phyloP scores from a whole-genome alignment of 2,113 vertebrate genomes.

The Rattus norvegicus region DNA sequence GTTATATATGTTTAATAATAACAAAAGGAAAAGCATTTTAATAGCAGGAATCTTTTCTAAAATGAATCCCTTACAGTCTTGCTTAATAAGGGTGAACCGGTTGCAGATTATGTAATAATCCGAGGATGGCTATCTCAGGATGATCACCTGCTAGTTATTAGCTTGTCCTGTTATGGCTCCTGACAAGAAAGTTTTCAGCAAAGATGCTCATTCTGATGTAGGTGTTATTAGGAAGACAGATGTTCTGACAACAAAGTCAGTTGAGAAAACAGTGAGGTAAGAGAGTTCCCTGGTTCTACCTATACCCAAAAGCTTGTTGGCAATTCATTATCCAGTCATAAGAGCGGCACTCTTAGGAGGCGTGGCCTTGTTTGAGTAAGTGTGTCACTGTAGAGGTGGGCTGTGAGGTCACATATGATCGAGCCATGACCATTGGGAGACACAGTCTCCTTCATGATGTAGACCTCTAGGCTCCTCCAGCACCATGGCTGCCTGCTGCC shows the following conservation, averaged over 20 bases:
- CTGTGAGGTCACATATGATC: background rate
- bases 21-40: too few species aligned
- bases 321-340: background rate
- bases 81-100: too few species aligned
- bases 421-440: background rate
- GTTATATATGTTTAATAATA: too few species aligned
- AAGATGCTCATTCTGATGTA: background rate
- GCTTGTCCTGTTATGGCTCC: too few species aligned
- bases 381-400: background rate
- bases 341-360: background rate
- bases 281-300: background rate
- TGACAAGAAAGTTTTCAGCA: background rate
- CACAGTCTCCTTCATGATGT: background rate
- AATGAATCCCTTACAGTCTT: too few species aligned
- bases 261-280: background rate
- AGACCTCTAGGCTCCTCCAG: background rate
- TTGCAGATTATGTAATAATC: too few species aligned
- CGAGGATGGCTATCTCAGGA: too few species aligned
- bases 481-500: background rate
- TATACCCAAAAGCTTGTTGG: background rate
- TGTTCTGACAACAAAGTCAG: background rate
- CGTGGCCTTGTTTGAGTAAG: background rate
- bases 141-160: too few species aligned
- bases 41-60: too few species aligned
- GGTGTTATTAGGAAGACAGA: background rate